phyloP scores from a whole-genome alignment of 2,797 vertebrate species.

The Toxotes lorentzi region DNA sequence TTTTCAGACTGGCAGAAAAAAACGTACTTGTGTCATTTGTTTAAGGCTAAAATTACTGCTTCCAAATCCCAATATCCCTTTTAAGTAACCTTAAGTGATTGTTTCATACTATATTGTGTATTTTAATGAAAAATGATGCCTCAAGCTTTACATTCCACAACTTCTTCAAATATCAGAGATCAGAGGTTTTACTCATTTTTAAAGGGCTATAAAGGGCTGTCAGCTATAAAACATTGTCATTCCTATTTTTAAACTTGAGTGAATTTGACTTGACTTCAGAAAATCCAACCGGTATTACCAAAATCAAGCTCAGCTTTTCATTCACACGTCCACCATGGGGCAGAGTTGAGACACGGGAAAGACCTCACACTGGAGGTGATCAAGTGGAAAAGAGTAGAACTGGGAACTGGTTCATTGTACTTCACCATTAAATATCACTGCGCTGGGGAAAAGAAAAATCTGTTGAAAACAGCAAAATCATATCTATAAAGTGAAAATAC shows the following conservation, averaged over 20 bases:
- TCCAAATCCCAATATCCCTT: neutral
- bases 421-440: neutral
- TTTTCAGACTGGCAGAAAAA: neutral
- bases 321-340: conserved; percentile 68
- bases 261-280: neutral
- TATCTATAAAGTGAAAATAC: neutral
- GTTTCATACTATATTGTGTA: neutral
- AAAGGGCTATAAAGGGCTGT: rapidly evolving
- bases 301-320: conserved; percentile 18
- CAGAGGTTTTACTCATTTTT: neutral
- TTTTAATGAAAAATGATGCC: neutral
- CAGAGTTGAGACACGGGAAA: conserved; percentile 65
- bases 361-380: neutral
- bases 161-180: too few species aligned
- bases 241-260: neutral
- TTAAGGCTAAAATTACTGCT: neutral
- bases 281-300: neutral
- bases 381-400: neutral
- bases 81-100: neutral
- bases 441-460: neutral
- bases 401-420: neutral
- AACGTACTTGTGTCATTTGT: neutral
- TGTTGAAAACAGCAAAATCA: neutral
- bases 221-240: neutral
- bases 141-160: neutral